Base-by-base conservation (phyloP, 2,888 invertebrate genomes). In the Trachelus stipa region DNA sequence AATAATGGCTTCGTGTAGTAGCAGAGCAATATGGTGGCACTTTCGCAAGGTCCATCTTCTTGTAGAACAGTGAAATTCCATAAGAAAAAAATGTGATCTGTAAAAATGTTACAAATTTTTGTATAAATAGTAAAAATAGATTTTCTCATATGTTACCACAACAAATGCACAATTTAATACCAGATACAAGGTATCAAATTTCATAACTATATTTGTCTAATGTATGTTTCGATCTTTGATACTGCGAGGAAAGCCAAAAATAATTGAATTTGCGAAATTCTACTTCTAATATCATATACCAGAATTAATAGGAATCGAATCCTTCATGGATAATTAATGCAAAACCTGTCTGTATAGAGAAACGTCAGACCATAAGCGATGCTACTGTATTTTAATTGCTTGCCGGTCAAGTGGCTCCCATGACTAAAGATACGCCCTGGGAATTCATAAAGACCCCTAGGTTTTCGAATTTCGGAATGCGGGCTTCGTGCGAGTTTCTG, bases 351-450 rank as follows among this genome's bases (percentile, higher is more conserved):
- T 56, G 23, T 56, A 56, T 56, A 23, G 56, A 56, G 56, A 56
- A 56, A 56, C 33, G 71, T 71, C 71, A 71, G 71, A 68, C 23
- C 30, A 77, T 11, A 69, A n/a, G 73, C 56, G 30, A n/a, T 74
- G 73, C 76, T 73, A 76, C 76, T 76, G 76, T 76, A 76, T 76
- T 76, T 76, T 76, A 76, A 76, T 76, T 76, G 76, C 73, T 74
- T 74, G 33, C 73, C 69, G 37, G 69, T 37, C 37, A 69, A 73
- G 35, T 33, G 74, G 37, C 68, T 34, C 40, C 40, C 73, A 69
- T 71, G 69, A 73, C 71, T 68, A 73, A 37, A 37, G 35, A 73
- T 40, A 76, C 76, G 76, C 34, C 33, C n/a, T 15, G 23, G 31
- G 76, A 76, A 76, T 76, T 35, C 34, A 15, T 76, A 76, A 76